Evolutionary conservation across 2,888 invertebrate genomes (phyloP), one percentile per base, ranked within the genome.

Genomic region (Dynastes grantii): DNA sequence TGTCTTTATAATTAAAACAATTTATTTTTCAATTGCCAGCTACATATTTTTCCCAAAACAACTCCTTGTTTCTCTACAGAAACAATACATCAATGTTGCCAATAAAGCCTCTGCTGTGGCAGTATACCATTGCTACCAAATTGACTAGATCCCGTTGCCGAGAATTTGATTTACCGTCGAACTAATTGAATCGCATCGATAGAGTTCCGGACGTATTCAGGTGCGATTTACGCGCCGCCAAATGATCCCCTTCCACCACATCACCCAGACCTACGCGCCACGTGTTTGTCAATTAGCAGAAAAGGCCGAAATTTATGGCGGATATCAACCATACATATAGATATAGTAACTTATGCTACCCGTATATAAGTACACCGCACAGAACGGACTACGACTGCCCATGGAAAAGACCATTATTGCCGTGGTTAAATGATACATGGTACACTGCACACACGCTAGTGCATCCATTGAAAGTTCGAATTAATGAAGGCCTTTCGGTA

Each of bases 231-330:
- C 55, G 58, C 71, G 40, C 37, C 27, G 32, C 37, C 32, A 32
- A 9, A 29, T 13, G 32, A 53, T 68, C 58, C 40, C 11, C 58
- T 37, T 11, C 45, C 22, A 8, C 11, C 58, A n/a, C 37, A 2
- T 32, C 16, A 11, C 32, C 32, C 11, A 22, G 27, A 1, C 16
- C 16, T 13, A 5, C 11, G 49, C 29, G 27, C n/a, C 55, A 32
- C 22, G 71, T 73, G 73, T 61, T 40, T 53, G 61, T 61, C 61
- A 73, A 73, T 73, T 73, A 73, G 61, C 40, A 61, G 73, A 73
- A 73, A 61, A 22, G 73, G 61, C 55, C 71, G 22, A 61, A 73
- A 73, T 73, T 55, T 73, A 73, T 58, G 73, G 61, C 40, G 37
- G 40, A 58, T 51, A 51, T 68, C 51, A 22, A 16, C 22, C 61